Evolutionary conservation across 2,113 vertebrate genomes (phyloP).

Genomic region (Felis chaus): DNA sequence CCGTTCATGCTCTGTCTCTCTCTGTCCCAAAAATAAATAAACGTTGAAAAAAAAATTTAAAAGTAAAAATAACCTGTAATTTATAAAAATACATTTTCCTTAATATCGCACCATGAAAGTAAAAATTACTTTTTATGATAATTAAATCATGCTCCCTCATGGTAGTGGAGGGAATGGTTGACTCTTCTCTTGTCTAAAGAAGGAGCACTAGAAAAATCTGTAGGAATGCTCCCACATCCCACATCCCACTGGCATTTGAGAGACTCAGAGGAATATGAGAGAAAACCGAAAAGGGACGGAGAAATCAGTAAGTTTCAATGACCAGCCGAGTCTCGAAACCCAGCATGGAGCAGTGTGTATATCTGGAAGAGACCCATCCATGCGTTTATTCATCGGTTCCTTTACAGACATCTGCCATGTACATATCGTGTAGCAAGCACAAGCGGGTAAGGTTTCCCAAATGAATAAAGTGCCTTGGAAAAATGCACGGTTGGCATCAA

Average conservation of each 20-base stretch:
- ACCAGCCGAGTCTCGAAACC: neutral
- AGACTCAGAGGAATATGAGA: neutral
- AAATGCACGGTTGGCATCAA: neutral
- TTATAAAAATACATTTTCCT: slow-evolving; percentile 34
- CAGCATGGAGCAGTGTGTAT: neutral
- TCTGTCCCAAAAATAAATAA: too few relatives aligned
- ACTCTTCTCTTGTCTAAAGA: neutral
- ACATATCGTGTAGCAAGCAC: neutral
- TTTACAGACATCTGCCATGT: neutral
- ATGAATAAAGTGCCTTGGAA: neutral
- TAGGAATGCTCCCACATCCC: neutral
- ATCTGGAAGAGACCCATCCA: neutral
- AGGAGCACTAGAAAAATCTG: neutral
- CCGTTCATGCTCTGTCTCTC: too few relatives aligned
- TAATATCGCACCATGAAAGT: neutral
- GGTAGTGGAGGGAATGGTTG: neutral
- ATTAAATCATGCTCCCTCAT: neutral
- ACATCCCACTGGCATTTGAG: neutral
- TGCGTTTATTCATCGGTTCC: neutral
- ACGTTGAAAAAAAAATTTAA: neutral
- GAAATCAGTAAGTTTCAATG: neutral
- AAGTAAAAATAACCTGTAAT: slow-evolving; percentile 56
- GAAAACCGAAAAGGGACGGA: neutral
- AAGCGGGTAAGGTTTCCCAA: neutral
- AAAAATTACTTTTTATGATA: slow-evolving; percentile 47